Percentiles rank a stretch among this genome's conserved stretches.
Conservation (phyloP, 2,888 invertebrate genomes). For the Panopea generosa region DNA sequence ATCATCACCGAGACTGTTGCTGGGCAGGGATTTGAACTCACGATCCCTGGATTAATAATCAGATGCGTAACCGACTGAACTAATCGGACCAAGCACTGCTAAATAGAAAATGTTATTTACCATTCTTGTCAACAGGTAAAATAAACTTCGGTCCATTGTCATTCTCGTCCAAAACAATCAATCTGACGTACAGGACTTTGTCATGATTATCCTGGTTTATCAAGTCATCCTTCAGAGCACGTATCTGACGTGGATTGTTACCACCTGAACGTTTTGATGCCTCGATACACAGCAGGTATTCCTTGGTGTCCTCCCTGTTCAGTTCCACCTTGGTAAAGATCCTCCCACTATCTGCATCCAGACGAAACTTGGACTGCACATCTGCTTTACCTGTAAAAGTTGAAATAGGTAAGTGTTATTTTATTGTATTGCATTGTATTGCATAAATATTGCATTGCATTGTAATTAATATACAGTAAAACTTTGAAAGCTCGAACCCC, state of each 20-base stretch:
- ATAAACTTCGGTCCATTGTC: conserved; percentile 74
- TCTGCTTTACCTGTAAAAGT: conserved; percentile 38
- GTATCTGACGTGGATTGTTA: conserved; percentile 85
- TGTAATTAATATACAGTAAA: too few relatives aligned
- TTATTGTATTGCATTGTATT: too few relatives aligned
- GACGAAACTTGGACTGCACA: conserved; percentile 32
- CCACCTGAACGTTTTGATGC: conserved; percentile 90
- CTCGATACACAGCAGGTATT: conserved; percentile 89
- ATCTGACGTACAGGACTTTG: conserved; percentile 63
- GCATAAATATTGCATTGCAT: too few relatives aligned
- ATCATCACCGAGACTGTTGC: too few relatives aligned
- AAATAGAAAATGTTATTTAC: too few relatives aligned
- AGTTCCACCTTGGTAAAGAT: conserved; percentile 86
- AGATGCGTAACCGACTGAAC: too few relatives aligned
- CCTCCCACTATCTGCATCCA: conserved; percentile 56
- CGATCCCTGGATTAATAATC: too few relatives aligned
- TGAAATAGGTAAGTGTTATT: too few relatives aligned
- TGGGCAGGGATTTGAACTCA: too few relatives aligned
- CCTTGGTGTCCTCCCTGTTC: conserved; percentile 90
- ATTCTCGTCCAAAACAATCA: conserved; percentile 71
- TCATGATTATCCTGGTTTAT: conserved; percentile 22
- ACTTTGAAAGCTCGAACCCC: too few relatives aligned
- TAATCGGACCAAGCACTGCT: too few relatives aligned
- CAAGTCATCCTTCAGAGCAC: conserved; percentile 26
- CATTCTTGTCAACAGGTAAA: background rate